Base-by-base conservation (phyloP, 2,888 invertebrate genomes). In the Drosophila rubida region DNA sequence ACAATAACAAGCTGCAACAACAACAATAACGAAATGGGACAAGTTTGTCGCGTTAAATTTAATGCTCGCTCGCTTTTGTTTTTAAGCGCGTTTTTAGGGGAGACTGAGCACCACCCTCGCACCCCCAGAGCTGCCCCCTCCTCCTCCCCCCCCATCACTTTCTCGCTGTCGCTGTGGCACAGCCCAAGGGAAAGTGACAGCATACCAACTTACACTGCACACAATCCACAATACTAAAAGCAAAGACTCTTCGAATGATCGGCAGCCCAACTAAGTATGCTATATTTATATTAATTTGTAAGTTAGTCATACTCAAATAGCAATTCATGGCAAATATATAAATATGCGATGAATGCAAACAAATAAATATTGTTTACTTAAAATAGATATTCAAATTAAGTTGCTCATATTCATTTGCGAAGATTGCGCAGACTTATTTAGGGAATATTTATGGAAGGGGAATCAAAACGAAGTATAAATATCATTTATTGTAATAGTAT, bases 41-140 rank as follows among this genome's bases (percentile, higher is more conserved):
- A 88, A 83, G 87, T 87, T 88, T 80, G 63, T 72, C 69, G 78
- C 80, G 86, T 82, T 87, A 81, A 87, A 81, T 81, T 87, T 87
- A 81, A 81, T 81, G 81, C 51, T 63, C 53, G 75, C 61, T 58
- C 75, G 76, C 82, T 75, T 87, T 88, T 83, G 86, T 88, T 88
- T 83, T 80, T 75, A 63, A 76, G 77, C 77, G 66, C 59, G 61
- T 57, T 70, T 67, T 32, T 41, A 14, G 45, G 23, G 42, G 48
- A 48, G 49, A 35, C 41, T 39, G 37, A 53, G 41, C 9, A 37
- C n/a, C n/a, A 44, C 44, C 13, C 55, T 8, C 8, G 14, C 14
- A 19, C 13, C 19, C 42, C 13, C 39, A 19, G 3, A 1, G 19
- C 19, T 2, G 19, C 2, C 16, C 27, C 27, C 16, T 5, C 39